Evolutionary conservation across 37 sponge, comb jelly and placozoan genomes (phyloP).

Genomic region (Beroe ovata): DNA sequence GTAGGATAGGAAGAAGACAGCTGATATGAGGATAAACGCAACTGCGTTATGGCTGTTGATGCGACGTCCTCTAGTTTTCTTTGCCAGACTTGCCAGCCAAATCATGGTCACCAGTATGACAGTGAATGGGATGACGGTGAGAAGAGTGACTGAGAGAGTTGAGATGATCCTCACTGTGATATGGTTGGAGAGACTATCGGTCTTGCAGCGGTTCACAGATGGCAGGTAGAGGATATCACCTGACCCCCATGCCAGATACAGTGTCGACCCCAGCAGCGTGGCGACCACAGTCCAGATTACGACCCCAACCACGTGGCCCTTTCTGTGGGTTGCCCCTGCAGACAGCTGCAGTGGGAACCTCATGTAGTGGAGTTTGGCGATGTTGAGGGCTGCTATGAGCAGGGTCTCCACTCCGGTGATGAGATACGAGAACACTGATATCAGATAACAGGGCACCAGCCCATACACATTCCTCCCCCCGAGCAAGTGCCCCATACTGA

Average conservation of each 20-base stretch:
- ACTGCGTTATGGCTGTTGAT: not conserved
- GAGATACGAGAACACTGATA: not conserved
- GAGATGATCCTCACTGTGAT: not conserved
- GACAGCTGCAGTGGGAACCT: not conserved
- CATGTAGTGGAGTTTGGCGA: not conserved
- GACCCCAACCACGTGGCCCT: not conserved
- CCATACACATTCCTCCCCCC: not conserved
- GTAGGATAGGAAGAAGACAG: not conserved
- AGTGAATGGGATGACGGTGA: not conserved
- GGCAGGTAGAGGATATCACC: not conserved
- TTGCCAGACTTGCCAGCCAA: not conserved
- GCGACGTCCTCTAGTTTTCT: not conserved
- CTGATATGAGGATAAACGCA: not conserved
- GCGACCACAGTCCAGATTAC: not conserved
- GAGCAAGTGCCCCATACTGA: not conserved
- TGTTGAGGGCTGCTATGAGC: not conserved
- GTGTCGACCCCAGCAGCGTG: not conserved
- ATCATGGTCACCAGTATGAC: not conserved
- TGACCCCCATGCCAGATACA: not conserved
- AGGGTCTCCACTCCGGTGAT: not conserved
- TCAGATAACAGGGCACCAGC: not conserved
- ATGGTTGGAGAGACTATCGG: not conserved
- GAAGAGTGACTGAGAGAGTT: not conserved
- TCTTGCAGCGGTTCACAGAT: not conserved
- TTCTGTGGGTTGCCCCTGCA: not conserved